Evolutionary conservation across 2,888 invertebrate species (phyloP).

Genomic region (Electrophaes corylata): DNA sequence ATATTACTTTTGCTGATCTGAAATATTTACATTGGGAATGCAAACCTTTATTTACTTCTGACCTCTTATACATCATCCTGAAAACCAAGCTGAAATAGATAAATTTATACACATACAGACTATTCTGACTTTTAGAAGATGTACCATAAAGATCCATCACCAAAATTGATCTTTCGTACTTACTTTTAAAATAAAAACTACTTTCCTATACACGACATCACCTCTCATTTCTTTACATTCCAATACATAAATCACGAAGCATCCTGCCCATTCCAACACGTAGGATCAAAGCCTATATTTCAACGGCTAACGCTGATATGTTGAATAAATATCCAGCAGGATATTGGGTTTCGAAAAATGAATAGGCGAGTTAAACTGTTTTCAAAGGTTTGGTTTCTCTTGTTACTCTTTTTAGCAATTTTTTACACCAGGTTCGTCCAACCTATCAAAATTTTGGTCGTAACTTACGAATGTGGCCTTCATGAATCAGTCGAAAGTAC

Average conservation of each 20-base stretch:
- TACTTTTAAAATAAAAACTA: not conserved
- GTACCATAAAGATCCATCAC: no score
- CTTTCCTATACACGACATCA: slow-evolving; percentile 22
- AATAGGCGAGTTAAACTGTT: slow-evolving; percentile 35
- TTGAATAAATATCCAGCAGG: slow-evolving; percentile 82
- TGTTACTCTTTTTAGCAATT: not conserved
- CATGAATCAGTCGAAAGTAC: not conserved
- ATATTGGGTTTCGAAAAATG: slow-evolving; percentile 66
- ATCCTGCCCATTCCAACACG: slow-evolving; percentile 54
- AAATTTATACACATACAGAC: no score
- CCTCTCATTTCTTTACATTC: slow-evolving; percentile 61
- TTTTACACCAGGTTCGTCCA: not conserved
- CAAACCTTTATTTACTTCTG: not conserved
- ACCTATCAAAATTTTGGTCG: not conserved
- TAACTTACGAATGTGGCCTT: no score
- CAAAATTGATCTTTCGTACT: not conserved
- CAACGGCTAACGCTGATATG: slow-evolving; percentile 80
- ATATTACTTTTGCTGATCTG: slow-evolving; percentile 19
- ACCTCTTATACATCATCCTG: not conserved
- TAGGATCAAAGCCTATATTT: slow-evolving; percentile 80
- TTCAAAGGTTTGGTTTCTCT: slow-evolving; percentile 25
- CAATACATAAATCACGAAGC: slow-evolving; percentile 74
- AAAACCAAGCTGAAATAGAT: no score
- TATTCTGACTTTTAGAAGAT: no score
- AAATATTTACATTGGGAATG: slow-evolving; percentile 17